Conservation (phyloP, 2,888 invertebrate genomes). For the Gortyna flavago region DNA sequence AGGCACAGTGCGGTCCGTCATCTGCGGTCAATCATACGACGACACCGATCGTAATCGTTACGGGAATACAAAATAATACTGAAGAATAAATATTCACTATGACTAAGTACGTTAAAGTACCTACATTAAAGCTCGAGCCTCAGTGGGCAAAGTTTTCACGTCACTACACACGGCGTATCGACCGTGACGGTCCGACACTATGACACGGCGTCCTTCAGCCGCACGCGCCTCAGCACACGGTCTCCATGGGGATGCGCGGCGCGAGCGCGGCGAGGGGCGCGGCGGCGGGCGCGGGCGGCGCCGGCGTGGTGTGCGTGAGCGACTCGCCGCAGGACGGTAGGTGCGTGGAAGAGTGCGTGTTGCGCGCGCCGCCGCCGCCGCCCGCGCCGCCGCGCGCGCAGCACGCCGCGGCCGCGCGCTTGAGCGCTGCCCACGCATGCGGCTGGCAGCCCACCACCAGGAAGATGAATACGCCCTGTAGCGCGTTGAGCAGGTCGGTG, state of each 20-base stretch:
- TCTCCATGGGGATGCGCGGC: conserved; percentile 90
- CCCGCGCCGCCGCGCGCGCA: conserved; percentile 89
- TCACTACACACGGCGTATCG: conserved; percentile 42
- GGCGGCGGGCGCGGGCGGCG: conserved; percentile 88
- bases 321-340: conserved; percentile 95
- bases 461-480: conserved; percentile 97
- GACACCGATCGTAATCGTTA: conserved; percentile 76
- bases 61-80: conserved; percentile 87
- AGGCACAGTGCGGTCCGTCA: conserved; percentile 43
- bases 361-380: conserved; percentile 80
- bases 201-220: not conserved
- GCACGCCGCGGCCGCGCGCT: conserved; percentile 79
- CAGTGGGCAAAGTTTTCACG: conserved; percentile 42
- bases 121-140: conserved; percentile 69
- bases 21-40: conserved; percentile 60
- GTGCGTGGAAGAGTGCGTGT: conserved; percentile 94
- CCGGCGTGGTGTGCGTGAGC: conserved; percentile 92
- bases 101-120: conserved; percentile 68
- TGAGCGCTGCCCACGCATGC: conserved; percentile 91
- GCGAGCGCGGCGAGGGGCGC: conserved; percentile 80
- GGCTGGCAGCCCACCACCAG: conserved; percentile 97
- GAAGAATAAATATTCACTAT: conserved; percentile 81
- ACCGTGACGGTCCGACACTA: conserved; percentile 7
- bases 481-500: conserved; percentile 95
- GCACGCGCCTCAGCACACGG: conserved; percentile 88